Base-by-base conservation (phyloP, 2,113 vertebrate genomes). In the Clarias gariepinus region DNA sequence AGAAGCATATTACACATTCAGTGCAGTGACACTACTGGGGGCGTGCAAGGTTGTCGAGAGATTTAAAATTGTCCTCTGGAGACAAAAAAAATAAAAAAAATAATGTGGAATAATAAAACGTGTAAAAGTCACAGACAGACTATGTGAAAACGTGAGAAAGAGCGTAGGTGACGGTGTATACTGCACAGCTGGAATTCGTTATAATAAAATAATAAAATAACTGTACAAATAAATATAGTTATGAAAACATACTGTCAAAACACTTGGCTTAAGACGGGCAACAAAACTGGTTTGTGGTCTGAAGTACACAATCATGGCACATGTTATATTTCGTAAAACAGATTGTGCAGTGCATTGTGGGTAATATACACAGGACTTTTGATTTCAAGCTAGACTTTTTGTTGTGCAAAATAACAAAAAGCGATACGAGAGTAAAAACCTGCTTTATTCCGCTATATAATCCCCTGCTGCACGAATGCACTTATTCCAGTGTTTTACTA, bases 201-300 rank as follows among this genome's bases (percentile, higher is more conserved):
- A 47, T 19, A 28, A 25, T 73, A 21, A 30, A 81, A 84, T 82
- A 64, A 78, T 74, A 74, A 63, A 84, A 89, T 85, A 23, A 4
- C 5, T 25, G 21, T 23, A 63, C 25, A 63, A 63, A 23, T 66
- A 11, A 66, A 66, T 15, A 66, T n/a, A 66, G 13, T 66, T 30
- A n/a, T n/a, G n/a, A n/a, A n/a, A n/a, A n/a, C n/a, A n/a, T n/a
- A n/a, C n/a, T n/a, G n/a, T n/a, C n/a, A 15, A 66, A 66, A 66
- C 4, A 16, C 25, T n/a, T 10, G 11, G 25, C 10, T 18, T 4
- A 68, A 68, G 15, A 4, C 66, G 16, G 13, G 28, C 66, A 68
- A 23, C 25, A n/a, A 66, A 66, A 13, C 63, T 28, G n/a, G 25
- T 13, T 36, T 36, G 33, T 36, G 33, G 33, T 36, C 3, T 36